A percentile compares a stretch with the other conserved stretches of the same genome.
Conservation (phyloP, 2,797 vertebrate genomes). For the Rhynchonycteris naso region DNA sequence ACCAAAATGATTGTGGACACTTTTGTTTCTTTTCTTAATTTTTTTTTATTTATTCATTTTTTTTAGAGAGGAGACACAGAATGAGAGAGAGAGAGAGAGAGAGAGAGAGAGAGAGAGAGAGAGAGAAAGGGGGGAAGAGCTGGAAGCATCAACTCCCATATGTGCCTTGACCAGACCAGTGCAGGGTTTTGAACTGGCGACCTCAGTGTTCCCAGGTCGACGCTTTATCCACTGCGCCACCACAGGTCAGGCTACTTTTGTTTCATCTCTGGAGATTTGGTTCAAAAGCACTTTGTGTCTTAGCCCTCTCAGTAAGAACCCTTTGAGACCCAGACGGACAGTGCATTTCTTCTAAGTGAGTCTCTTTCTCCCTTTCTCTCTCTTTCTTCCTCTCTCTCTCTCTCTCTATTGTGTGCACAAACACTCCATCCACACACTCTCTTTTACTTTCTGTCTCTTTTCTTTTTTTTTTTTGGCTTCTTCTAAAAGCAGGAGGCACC, state of each 20-base stretch:
- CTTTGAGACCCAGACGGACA: background rate
- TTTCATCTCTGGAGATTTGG: background rate
- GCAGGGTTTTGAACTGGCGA: too few species aligned
- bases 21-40: too few species aligned
- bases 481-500: background rate
- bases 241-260: background rate
- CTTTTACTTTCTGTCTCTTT: too few species aligned
- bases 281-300: background rate
- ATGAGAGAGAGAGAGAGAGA: too few species aligned
- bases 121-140: too few species aligned
- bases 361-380: background rate
- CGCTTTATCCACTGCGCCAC: too few species aligned
- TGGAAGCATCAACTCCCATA: too few species aligned
- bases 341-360: background rate
- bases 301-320: background rate
- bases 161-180: too few species aligned
- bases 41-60: too few species aligned
- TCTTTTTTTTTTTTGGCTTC: background rate
- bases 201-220: too few species aligned
- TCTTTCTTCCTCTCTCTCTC: background rate
- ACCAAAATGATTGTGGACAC: background rate
- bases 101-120: too few species aligned
- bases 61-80: too few species aligned
- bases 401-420: accelerated
- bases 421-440: background rate